Percentiles rank a stretch among this genome's conserved stretches.
phyloP scores from a whole-genome alignment of 2,888 invertebrate genomes.

The Lamellibrachia columna region DNA sequence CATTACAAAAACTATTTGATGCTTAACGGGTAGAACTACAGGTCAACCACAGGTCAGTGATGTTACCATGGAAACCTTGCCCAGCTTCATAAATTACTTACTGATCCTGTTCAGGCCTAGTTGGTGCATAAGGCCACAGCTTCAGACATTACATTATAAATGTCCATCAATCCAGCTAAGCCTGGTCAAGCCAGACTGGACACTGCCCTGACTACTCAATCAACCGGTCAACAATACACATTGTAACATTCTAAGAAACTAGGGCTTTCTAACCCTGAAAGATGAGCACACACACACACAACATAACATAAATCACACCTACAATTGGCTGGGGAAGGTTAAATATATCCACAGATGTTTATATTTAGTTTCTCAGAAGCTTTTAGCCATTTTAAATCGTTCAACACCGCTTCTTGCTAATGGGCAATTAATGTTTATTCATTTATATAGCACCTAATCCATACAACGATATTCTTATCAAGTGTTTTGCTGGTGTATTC shows the following conservation, averaged over 20 bases:
- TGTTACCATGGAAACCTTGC: too few relatives aligned
- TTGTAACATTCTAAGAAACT: neutral
- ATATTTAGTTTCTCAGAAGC: neutral
- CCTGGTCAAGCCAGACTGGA: neutral
- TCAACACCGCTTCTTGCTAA: neutral
- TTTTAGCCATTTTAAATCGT: neutral
- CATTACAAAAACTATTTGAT: too few relatives aligned
- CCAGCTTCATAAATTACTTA: too few relatives aligned
- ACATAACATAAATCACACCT: neutral
- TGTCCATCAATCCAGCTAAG: neutral
- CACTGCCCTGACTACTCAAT: neutral
- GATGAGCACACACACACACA: neutral
- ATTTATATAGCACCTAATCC: too few relatives aligned
- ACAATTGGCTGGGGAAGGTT: neutral
- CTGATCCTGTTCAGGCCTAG: too few relatives aligned
- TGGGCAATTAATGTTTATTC: neutral
- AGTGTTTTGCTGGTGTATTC: neutral
- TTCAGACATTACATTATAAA: neutral
- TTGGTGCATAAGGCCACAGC: too few relatives aligned
- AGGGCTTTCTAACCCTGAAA: neutral
- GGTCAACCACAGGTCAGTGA: too few relatives aligned
- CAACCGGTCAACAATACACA: neutral
- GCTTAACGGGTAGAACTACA: too few relatives aligned
- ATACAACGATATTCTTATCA: neutral
- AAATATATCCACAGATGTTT: neutral